These are phyloP conservation scores for Rhombomys opimus DNA, from an alignment of 2,113 vertebrate species.

Conservation along the genomic window DNA sequence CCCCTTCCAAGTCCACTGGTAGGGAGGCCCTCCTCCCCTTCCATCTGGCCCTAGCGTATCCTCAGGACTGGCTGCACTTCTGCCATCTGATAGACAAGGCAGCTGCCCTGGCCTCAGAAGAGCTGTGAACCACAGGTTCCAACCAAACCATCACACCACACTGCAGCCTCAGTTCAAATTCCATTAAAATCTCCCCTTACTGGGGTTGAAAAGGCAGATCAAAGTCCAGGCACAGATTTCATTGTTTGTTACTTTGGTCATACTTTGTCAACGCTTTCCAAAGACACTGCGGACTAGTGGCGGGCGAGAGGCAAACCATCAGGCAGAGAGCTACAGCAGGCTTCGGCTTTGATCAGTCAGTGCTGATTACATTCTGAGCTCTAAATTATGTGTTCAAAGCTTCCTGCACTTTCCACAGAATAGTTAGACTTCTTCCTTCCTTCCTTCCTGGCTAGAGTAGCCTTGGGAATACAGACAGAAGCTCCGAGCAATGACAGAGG, in stretches of 20 bases:
- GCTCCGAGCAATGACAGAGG: neutral
- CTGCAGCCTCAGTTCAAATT: neutral
- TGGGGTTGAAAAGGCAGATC: neutral
- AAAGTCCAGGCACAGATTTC: conserved; percentile 10
- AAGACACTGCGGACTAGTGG: neutral
- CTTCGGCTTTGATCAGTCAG: neutral
- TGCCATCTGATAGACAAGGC: neutral
- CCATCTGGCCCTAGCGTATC: too few species aligned
- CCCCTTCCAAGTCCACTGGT: too few species aligned
- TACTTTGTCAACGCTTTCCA: conserved; percentile 21
- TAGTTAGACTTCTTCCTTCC: neutral
- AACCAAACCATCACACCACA: neutral
- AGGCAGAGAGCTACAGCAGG: neutral
- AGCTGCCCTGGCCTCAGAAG: neutral
- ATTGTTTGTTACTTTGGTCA: conserved; percentile 29
- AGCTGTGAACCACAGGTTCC: neutral
- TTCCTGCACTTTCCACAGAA: neutral
- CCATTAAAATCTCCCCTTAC: neutral
- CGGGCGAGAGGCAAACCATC: neutral
- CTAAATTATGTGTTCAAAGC: neutral
- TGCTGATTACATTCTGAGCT: neutral
- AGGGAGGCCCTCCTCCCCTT: too few species aligned
- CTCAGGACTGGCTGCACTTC: too few species aligned
- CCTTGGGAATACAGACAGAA: neutral
- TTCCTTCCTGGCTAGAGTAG: neutral